Evolutionary conservation across 2,113 vertebrate genomes (phyloP).

Genomic region (Phaetusa simplex): DNA sequence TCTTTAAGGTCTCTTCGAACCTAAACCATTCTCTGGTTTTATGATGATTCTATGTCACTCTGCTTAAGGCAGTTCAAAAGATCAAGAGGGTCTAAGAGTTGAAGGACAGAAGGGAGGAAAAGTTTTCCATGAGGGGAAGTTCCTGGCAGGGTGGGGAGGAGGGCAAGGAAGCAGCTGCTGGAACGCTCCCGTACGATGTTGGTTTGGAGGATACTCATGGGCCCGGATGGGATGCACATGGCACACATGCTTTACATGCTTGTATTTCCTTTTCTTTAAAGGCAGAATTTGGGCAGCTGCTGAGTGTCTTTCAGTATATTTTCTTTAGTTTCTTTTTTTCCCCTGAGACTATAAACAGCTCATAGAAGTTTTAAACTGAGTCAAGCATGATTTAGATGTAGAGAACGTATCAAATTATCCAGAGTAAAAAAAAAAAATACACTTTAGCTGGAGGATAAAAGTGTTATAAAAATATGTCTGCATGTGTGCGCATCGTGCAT

Average conservation of each 20-base stretch:
- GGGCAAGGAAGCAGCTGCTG: neutral
- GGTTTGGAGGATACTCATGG: neutral
- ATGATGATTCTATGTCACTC: neutral
- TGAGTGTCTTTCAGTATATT: neutral
- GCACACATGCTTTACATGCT: neutral
- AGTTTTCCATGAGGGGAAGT: neutral
- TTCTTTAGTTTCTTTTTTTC: neutral
- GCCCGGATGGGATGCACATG: neutral
- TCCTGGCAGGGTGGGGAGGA: neutral
- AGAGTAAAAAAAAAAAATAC: neutral
- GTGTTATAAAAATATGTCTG: neutral
- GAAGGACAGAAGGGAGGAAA: neutral
- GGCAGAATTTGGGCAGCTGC: neutral
- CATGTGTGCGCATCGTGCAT: rapidly evolving
- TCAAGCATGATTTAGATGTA: neutral
- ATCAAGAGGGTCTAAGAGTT: neutral
- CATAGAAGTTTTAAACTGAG: neutral
- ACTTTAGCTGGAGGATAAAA: neutral
- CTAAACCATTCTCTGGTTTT: neutral
- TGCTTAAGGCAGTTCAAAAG: neutral
- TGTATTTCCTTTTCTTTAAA: neutral
- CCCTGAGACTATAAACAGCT: neutral
- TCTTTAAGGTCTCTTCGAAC: neutral
- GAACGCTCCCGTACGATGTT: rapidly evolving
- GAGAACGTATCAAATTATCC: neutral